A percentile compares a stretch with the other conserved stretches of the same genome.
Conservation (phyloP, 2,797 vertebrate species). For the Lateolabrax maculatus region DNA sequence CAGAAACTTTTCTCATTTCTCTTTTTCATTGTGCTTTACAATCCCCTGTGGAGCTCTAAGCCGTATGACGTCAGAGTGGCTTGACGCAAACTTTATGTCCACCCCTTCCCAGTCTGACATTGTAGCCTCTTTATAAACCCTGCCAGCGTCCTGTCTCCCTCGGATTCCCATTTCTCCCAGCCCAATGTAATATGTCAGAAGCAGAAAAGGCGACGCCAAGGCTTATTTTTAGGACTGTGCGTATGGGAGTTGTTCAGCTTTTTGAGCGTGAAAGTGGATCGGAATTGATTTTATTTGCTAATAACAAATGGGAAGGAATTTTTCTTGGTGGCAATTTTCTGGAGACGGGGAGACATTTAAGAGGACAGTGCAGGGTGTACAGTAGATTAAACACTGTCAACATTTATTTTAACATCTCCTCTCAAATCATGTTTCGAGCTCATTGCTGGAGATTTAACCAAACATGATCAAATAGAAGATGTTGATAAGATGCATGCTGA, state of each 20-base stretch:
- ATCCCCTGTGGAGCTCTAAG: conserved; percentile 14
- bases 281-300: conserved; percentile 19
- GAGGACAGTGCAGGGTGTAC: background rate
- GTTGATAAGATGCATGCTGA: too few species aligned
- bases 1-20: background rate
- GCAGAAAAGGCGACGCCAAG: background rate
- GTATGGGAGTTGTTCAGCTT: conserved; percentile 20
- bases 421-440: too few species aligned
- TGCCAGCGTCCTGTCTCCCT: conserved; percentile 11
- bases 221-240: conserved; percentile 27
- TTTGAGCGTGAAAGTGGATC: conserved; percentile 28
- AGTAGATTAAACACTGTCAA: background rate
- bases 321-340: background rate
- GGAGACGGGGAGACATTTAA: background rate
- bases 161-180: conserved; percentile 14
- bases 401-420: too few species aligned
- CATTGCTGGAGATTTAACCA: too few species aligned
- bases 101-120: background rate
- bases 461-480: too few species aligned
- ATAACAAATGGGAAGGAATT: conserved; percentile 13
- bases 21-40: conserved; percentile 1
- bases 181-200: conserved; percentile 1
- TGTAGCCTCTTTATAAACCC: conserved; percentile 12
- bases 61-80: conserved; percentile 32
- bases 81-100: conserved; percentile 27